Evolutionary conservation across 2,888 invertebrate species (phyloP).

Genomic region (Cheilosia urbana): DNA sequence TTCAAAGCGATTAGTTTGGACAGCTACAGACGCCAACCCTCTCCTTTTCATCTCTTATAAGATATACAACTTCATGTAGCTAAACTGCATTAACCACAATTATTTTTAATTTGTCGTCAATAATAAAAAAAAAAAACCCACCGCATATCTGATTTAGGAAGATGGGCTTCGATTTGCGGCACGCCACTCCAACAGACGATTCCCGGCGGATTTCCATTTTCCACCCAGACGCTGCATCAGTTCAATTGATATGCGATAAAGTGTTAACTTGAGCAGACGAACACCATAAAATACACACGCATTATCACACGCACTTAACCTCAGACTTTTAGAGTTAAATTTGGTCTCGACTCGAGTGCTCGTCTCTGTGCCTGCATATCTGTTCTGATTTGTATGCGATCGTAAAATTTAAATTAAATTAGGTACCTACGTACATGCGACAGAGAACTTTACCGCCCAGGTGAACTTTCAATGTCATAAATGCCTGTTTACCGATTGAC

Average conservation of each 20-base stretch:
- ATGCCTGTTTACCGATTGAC: not conserved
- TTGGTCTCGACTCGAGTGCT: slow-evolving; percentile 13
- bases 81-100: slow-evolving; percentile 19
- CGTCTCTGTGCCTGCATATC: not conserved
- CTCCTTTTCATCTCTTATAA: not conserved
- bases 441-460: not conserved
- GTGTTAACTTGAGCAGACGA: slow-evolving; percentile 25
- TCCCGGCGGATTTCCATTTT: slow-evolving; percentile 6
- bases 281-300: slow-evolving; percentile 33
- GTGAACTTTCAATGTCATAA: slow-evolving; percentile 4
- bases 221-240: not conserved
- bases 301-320: slow-evolving; percentile 55
- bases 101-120: slow-evolving; percentile 49
- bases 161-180: slow-evolving; percentile 11
- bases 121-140: slow-evolving; percentile 19
- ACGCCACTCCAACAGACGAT: not conserved
- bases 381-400: slow-evolving; percentile 34
- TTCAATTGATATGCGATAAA: slow-evolving; percentile 37
- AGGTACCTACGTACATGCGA: not conserved
- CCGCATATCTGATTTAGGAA: slow-evolving; percentile 14
- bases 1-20: slow-evolving; percentile 5
- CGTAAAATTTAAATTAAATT: slow-evolving; percentile 32
- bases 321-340: slow-evolving; percentile 22
- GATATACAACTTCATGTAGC: not conserved
- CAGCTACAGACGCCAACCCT: not conserved